Percentiles rank a stretch among this genome's conserved stretches.
phyloP scores from a whole-genome alignment of 1,140 invertebrate species.

The Bemisia tabaci region DNA sequence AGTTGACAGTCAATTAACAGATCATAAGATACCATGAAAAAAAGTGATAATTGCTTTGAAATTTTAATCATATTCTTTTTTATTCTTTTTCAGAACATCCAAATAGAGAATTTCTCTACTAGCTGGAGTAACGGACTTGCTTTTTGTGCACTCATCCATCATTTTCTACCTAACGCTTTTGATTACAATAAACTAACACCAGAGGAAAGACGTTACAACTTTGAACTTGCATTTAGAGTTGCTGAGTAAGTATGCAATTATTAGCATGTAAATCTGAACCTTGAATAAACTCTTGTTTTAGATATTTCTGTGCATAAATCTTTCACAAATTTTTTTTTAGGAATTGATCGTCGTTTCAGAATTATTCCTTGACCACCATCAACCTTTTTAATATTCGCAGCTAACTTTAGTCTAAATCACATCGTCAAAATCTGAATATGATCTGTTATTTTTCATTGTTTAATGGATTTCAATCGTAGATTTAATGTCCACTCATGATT shows the following conservation, averaged over 20 bases:
- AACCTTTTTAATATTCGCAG: no score
- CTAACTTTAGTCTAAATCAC: no score
- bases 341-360: no score
- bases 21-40: no score
- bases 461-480: no score
- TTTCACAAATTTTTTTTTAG: conserved; percentile 15
- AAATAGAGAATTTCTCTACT: conserved; percentile 91
- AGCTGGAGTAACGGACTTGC: conserved; percentile 93
- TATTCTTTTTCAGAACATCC: conserved; percentile 56
- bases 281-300: background rate
- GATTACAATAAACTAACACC: conserved; percentile 77
- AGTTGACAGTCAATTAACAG: no score
- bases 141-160: conserved; percentile 91
- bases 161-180: conserved; percentile 90
- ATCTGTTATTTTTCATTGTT: no score
- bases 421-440: no score
- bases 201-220: conserved; percentile 81
- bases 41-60: no score
- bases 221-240: conserved; percentile 89
- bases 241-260: conserved; percentile 78
- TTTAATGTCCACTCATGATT: no score
- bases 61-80: conserved; percentile 1
- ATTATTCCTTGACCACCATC: no score
- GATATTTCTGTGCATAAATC: background rate
- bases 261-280: background rate